phyloP scores from a whole-genome alignment of 2,797 vertebrate genomes.

The Thamnophis elegans region DNA sequence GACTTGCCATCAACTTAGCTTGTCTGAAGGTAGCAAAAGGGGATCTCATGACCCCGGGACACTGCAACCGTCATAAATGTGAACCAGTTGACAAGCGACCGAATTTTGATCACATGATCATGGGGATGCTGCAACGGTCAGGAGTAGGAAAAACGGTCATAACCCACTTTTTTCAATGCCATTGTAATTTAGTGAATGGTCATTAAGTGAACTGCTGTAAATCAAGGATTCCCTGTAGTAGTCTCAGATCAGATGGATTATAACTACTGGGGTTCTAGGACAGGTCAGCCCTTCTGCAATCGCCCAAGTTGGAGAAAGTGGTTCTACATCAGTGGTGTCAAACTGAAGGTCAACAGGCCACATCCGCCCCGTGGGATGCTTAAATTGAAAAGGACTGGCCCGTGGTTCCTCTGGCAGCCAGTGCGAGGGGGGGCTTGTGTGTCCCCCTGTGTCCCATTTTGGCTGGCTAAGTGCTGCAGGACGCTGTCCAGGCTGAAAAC shows the following conservation, averaged over 20 bases:
- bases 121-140: not conserved
- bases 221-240: not conserved
- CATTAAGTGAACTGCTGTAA: not conserved
- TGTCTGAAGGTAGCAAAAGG: not conserved
- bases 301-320: not conserved
- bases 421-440: too few relatives aligned
- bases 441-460: too few relatives aligned
- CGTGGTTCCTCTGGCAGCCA: too few relatives aligned
- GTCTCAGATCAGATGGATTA: not conserved
- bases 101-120: not conserved
- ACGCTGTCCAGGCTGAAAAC: too few relatives aligned
- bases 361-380: too few relatives aligned
- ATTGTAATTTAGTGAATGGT: not conserved
- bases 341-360: fast-evolving
- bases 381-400: too few relatives aligned
- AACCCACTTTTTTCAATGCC: not conserved
- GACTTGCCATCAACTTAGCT: not conserved
- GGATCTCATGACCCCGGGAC: not conserved
- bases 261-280: not conserved
- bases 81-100: not conserved
- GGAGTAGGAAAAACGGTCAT: not conserved
- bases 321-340: not conserved
- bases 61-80: not conserved
- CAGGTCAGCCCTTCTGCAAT: not conserved
- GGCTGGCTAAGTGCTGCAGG: too few relatives aligned